Evolutionary conservation across 2,797 vertebrate genomes (phyloP).

Genomic region (Manis crassicaudata): DNA sequence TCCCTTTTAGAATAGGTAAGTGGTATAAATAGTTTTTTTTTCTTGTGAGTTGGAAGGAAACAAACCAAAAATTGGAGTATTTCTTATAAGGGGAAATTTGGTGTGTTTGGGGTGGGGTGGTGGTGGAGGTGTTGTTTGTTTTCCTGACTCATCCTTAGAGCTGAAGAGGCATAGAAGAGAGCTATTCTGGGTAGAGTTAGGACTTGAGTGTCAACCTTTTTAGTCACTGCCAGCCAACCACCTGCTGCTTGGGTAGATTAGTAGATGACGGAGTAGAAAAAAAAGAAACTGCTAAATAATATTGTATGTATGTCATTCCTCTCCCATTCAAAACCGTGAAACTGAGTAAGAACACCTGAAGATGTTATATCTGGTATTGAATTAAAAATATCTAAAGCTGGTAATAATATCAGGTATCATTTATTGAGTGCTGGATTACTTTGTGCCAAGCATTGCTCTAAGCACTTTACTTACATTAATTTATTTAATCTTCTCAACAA

Average conservation of each 20-base stretch:
- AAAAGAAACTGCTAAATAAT: constrained; percentile 17
- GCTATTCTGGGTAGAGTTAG: constrained; percentile 36
- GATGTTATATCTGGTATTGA: neutral
- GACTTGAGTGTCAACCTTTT: constrained; percentile 5
- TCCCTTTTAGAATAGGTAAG: constrained; percentile 26
- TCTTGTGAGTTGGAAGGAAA: neutral
- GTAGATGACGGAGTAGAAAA: neutral
- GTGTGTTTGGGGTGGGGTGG: neutral
- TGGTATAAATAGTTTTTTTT: constrained; percentile 40
- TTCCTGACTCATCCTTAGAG: neutral
- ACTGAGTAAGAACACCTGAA: constrained; percentile 12
- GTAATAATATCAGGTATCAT: constrained; percentile 26
- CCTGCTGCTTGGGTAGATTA: constrained; percentile 21
- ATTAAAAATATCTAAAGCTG: constrained; percentile 18
- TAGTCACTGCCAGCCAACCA: constrained; percentile 10
- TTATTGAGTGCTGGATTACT: constrained; percentile 25
- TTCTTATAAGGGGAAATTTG: constrained; percentile 16
- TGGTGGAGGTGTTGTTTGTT: neutral
- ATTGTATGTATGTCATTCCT: constrained; percentile 19
- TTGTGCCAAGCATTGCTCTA: neutral
- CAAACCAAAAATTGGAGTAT: neutral
- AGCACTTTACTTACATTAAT: neutral
- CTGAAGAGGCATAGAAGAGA: neutral
- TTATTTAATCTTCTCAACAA: constrained; percentile 49
- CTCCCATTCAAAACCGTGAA: constrained; percentile 42